A percentile compares a stretch with the other conserved stretches of the same genome.
These are phyloP conservation scores for Torymus aiolomorphi DNA, from an alignment of 2,888 invertebrate genomes.

Conservation along the genomic window DNA sequence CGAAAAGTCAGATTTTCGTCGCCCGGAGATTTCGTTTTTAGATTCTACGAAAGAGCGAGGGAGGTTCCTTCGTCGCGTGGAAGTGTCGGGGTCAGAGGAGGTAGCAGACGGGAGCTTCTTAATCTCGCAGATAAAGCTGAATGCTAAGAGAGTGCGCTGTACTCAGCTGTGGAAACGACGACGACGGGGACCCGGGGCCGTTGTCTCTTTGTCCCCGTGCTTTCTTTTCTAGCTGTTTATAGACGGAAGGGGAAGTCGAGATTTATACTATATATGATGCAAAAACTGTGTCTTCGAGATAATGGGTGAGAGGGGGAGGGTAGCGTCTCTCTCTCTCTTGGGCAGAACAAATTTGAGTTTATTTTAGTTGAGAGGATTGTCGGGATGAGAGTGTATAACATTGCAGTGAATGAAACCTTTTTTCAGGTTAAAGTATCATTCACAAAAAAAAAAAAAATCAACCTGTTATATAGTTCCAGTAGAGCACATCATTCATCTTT, in stretches of 20 bases:
- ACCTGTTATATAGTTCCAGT: too few relatives aligned
- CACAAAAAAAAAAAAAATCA: too few relatives aligned
- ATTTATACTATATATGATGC: too few relatives aligned
- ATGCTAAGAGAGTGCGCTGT: constrained; percentile 1
- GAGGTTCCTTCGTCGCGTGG: neutral
- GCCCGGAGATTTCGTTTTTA: constrained; percentile 24
- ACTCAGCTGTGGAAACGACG: constrained; percentile 1
- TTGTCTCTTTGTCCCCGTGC: constrained; percentile 32
- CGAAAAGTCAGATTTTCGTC: neutral
- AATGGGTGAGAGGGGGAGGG: too few relatives aligned
- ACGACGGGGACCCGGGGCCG: neutral
- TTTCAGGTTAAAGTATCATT: too few relatives aligned
- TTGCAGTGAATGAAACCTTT: too few relatives aligned
- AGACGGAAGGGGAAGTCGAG: neutral
- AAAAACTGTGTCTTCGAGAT: too few relatives aligned
- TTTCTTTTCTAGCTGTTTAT: constrained; percentile 37
- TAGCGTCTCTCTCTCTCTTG: too few relatives aligned
- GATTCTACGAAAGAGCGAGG: constrained; percentile 1
- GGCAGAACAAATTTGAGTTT: too few relatives aligned
- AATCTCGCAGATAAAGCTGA: constrained; percentile 51
- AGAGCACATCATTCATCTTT: too few relatives aligned
- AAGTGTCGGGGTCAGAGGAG: neutral
- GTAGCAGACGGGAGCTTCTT: constrained; percentile 18
- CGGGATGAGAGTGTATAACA: too few relatives aligned
- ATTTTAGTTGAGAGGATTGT: too few relatives aligned